Evolutionary conservation across 2,797 vertebrate species (phyloP), one percentile per base, ranked within the genome.

Genomic region (Otolemur crassicaudatus): DNA sequence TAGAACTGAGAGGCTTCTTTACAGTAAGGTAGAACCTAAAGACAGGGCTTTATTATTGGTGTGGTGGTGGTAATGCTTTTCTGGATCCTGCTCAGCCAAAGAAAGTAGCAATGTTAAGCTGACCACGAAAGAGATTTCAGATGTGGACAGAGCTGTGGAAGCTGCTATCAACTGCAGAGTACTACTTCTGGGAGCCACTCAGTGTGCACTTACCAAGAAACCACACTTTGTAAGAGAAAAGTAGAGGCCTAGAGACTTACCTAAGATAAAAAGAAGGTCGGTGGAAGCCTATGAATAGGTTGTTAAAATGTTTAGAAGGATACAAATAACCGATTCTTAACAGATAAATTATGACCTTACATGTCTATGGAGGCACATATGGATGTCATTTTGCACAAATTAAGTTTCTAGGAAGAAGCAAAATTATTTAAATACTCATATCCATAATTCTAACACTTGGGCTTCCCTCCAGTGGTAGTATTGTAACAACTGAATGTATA

Each of bases 351-450:
- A 83, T 72, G 20, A 61, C 83, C 67, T 88, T 53, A 63, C 3
- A 53, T 61, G 4, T 53, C 49, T 53, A 94, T 67, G 73, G 37
- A 77, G 65, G 31, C 25, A 40, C 40, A 40, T 40, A 40, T 40
- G 40, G 40, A 40, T 85, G 79, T 69, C 73, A 73, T 69, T 95
- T 72, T 81, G 40, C 19, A 73, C 17, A 94, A 94, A 82, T 56
- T 61, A 65, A 58, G 37, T 77, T 94, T 88, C 81, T 56, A 67
- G 81, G 27, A 76, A 85, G 73, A 93, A 85, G 76, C 8, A 58
- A 53, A 91, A 69, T 92, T 37, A 92, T 83, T 92, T 82, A 91
- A 84, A 92, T 87, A 95, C 80, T 93, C 53, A 4, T 27, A 60
- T 80, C 37, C 87, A 76, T 65, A 70, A 86, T 84, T 76, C 77